Evolutionary conservation across 23 tunicate genomes (phyloP), one percentile per base, ranked within the genome.

Genomic region (Styela plicata): DNA sequence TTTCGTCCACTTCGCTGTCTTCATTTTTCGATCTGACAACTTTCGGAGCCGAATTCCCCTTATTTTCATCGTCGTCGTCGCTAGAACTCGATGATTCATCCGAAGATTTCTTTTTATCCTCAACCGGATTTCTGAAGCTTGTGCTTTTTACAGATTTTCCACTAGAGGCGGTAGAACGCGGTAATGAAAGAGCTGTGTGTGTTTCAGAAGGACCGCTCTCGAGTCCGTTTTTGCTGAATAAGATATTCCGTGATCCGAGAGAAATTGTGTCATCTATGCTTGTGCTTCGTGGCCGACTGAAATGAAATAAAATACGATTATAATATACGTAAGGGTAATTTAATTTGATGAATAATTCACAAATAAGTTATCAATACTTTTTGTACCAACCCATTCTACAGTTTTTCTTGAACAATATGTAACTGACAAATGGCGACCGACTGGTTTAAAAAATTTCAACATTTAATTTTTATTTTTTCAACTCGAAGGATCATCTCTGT

Each of bases 201-300:
- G 84, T 63, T 37, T 80, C 94, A 20, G 87, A 84, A 13, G 85
- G 75, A n/a, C 88, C 97, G 69, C 87, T 83, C 28, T 86, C 90
- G 64, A 77, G 32, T 20, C 80, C 84, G 30, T 70, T 70, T 22
- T 83, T 86, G 28, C 44, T 69, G 32, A 75, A 78, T 70, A 80
- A 74, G 16, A 89, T 86, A 44, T 83, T 84, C 18, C 83, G 86
- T 20, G 94, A 74, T 62, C 74, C 34, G 32, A 89, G 66, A 20
- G 87, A 63, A 31, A 85, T 86, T 2, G 84, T 62, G 2, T 86
- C 97, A 84, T 91, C 97, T 27, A 83, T 86, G 74, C 90, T 91
- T 3, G 87, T 78, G 74, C 89, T 91, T 16, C 97, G 87, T 30
- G 97, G 97, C 28, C 84, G 97, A 36, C 97, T 91, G 86, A 3